These are phyloP conservation scores for Willisornis vidua DNA, from an alignment of 2,113 vertebrate species.

Conservation along the genomic window DNA sequence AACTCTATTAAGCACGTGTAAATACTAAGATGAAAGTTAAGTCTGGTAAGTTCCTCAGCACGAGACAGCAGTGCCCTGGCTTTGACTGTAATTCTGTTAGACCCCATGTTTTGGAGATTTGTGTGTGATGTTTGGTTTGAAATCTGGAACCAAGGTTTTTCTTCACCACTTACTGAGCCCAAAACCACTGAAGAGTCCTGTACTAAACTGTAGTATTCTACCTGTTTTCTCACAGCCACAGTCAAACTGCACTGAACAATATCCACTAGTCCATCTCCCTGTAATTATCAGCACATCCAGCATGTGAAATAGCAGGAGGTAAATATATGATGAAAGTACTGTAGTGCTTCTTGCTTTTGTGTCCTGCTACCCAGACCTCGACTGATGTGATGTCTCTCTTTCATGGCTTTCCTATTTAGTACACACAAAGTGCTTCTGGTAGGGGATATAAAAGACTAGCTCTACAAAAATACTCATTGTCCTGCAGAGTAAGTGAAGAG, in stretches of 20 bases:
- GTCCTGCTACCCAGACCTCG: background rate
- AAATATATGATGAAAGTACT: background rate
- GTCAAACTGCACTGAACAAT: background rate
- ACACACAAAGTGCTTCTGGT: background rate
- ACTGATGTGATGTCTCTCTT: background rate
- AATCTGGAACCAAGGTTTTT: background rate
- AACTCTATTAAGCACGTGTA: background rate
- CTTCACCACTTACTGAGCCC: background rate
- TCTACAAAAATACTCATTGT: background rate
- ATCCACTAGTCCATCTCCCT: background rate
- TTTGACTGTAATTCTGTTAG: background rate
- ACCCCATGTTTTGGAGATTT: rapidly evolving
- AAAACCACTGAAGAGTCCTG: background rate
- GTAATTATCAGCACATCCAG: background rate
- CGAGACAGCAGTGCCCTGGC: background rate
- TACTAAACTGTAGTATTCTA: background rate
- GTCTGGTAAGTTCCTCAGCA: background rate
- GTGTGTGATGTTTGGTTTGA: background rate
- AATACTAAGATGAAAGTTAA: background rate
- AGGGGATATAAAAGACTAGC: background rate
- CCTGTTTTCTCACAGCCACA: background rate
- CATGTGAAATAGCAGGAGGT: background rate
- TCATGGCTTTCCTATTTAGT: background rate
- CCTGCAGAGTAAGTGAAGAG: background rate
- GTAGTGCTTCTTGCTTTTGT: background rate